phyloP scores from a whole-genome alignment of 2,888 invertebrate genomes.

The Parascotia fuliginaria region DNA sequence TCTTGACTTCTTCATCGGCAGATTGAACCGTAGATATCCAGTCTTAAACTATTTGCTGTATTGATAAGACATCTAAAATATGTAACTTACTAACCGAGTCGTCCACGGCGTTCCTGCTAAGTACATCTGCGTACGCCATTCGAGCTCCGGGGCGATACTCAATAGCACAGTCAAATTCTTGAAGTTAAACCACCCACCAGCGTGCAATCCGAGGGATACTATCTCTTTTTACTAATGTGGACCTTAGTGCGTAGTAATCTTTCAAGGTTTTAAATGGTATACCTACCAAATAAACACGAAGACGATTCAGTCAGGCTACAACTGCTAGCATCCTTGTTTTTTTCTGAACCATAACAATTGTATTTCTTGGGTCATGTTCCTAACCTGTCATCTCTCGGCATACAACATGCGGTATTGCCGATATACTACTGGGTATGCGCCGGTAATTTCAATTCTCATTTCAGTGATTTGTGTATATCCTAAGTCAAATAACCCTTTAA shows the following conservation, averaged over 20 bases:
- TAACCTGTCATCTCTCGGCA: too few species aligned
- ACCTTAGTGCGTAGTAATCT: constrained; percentile 12
- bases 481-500: neutral
- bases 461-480: neutral
- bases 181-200: constrained; percentile 48
- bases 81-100: neutral
- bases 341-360: constrained; percentile 22
- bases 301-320: constrained; percentile 25
- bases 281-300: constrained; percentile 29
- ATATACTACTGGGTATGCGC: neutral
- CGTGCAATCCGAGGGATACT: constrained; percentile 40
- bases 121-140: constrained; percentile 47
- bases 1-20: constrained; percentile 25
- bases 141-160: constrained; percentile 40
- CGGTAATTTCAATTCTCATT: neutral
- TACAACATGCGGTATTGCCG: too few species aligned
- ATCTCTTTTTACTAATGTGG: constrained; percentile 5
- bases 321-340: constrained; percentile 33
- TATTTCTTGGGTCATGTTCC: too few species aligned
- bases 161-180: constrained; percentile 45
- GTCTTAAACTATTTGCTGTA: constrained; percentile 2
- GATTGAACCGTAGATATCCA: constrained; percentile 29
- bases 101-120: constrained; percentile 37
- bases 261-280: constrained; percentile 6
- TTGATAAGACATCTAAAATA: neutral